Evolutionary conservation across 2,113 vertebrate genomes (phyloP), one percentile per base, ranked within the genome.

Genomic region (Chunga burmeisteri): DNA sequence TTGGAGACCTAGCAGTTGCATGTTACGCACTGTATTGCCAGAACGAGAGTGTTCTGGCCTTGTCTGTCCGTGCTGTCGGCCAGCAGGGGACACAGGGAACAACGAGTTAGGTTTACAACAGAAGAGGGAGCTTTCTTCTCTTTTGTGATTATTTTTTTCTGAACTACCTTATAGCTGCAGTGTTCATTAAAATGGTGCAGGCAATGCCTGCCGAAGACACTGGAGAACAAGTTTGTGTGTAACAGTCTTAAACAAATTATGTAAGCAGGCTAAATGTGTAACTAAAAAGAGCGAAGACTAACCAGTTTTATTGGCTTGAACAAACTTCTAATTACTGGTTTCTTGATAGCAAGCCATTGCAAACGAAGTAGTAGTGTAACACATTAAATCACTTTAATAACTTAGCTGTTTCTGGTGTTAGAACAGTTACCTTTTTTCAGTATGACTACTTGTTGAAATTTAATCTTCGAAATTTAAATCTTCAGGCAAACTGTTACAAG

Each of bases 21-120:
- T 16, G 3, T 56, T 2, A 0, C 38, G 19, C 10, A 2, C 26
- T 30, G 7, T n/a, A 53, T 29, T 38, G 21, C 40, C 17, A 72
- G 40, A 52, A 11, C 0, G 1, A 21, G 34, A 58, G 16, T 4
- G 36, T 65, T 61, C 58, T 44, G 52, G 22, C 9, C 49, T 65
- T 44, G 20, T 13, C 20, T 38, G 42, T 47, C 49, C 59, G 49
- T n/a, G 38, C 49, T 42, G 32, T 67, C n/a, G 65, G 9, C 14
- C n/a, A 71, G 9, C 14, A 34, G 20, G 8, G 20, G 30, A 47
- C 14, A 6, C 11, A 2, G n/a, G 65, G 70, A 70, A 52, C 22
- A 29, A 36, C 2, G 12, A 66, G 8, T 27, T 6, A 49, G 6
- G 1, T 16, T 63, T 75, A 55, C 11, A 63, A 79, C 29, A 56